Base-by-base conservation (phyloP, 1,140 invertebrate species). In the Cotesia chilonis region DNA sequence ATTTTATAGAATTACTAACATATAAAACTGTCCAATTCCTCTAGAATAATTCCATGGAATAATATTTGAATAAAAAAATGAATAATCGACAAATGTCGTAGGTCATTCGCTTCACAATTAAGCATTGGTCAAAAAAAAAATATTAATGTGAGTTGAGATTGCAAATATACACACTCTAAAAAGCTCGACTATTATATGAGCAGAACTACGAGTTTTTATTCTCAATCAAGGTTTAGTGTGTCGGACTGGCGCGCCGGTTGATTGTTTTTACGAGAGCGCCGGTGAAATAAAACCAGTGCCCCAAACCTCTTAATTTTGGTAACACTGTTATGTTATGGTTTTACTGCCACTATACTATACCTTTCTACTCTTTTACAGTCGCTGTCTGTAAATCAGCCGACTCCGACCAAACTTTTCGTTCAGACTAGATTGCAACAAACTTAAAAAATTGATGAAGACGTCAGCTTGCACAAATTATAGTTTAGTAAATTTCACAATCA, bases 241-340 rank as follows among this genome's bases (percentile, higher is more conserved):
- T 79, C 74, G 77, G 73, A 71, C 71, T 72, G 78, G 77, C 74
- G 76, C 79, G 77, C 72, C 76, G 79, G 78, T 84, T 85, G 83
- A 85, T 84, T 85, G 82, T 84, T 84, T 85, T 85, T 85, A 85
- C 78, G 82, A 84, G 77, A 76, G 75, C 65, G 74, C 70, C 70
- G 74, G 70, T 70, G 70, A 74, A 74, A 71, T 71, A 71, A 75
- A 75, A 72, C 70, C 57, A 59, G 71, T 70, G 78, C 79, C 80
- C 81, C 81, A 82, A 83, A 82, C 79, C 79, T 81, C 82, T 83
- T 84, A 79, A 84, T 83, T 82, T 83, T 77, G 76, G 80, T 83
- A 84, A 85, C 80, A 80, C 76, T 80, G 82, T 84, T 81, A 83
- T 78, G 77, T 84, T 81, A 83, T 78, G 77, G 75, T 71, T 84